A percentile compares a stretch with the other conserved stretches of the same genome.
Evolutionary conservation across 2,797 vertebrate genomes (phyloP).

Genomic region (Lindbergichthys nudifrons): DNA sequence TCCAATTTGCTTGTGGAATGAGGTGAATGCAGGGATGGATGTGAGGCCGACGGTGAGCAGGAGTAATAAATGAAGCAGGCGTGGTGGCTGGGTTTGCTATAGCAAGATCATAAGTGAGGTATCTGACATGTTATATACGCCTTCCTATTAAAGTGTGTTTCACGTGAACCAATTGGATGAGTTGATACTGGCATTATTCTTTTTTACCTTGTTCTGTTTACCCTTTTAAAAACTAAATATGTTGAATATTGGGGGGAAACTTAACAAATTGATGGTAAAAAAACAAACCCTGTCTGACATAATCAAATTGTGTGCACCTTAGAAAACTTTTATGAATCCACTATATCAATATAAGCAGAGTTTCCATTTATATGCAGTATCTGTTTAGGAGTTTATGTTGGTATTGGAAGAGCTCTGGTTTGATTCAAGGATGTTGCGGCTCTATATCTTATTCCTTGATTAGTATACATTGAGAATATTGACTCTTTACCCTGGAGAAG

Average conservation of each 20-base stretch:
- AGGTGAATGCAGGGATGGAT: not conserved
- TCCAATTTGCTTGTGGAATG: slow-evolving; percentile 8
- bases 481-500: not conserved
- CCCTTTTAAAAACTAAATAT: not conserved
- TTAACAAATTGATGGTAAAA: not conserved
- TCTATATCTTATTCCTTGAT: not conserved
- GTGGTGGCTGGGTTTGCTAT: not conserved
- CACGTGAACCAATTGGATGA: not conserved
- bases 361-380: no score
- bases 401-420: no score
- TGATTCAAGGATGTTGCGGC: not conserved
- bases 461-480: not conserved
- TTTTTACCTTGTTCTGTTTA: not conserved
- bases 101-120: not conserved
- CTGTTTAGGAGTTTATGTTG: no score
- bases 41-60: not conserved
- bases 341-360: no score
- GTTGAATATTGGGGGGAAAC: not conserved
- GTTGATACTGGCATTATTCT: not conserved
- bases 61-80: not conserved
- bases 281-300: not conserved
- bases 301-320: no score
- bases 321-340: no score
- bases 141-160: not conserved
- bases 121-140: slow-evolving; percentile 2